phyloP scores from a whole-genome alignment of 2,797 vertebrate species.

The Oreochromis mossambicus region DNA sequence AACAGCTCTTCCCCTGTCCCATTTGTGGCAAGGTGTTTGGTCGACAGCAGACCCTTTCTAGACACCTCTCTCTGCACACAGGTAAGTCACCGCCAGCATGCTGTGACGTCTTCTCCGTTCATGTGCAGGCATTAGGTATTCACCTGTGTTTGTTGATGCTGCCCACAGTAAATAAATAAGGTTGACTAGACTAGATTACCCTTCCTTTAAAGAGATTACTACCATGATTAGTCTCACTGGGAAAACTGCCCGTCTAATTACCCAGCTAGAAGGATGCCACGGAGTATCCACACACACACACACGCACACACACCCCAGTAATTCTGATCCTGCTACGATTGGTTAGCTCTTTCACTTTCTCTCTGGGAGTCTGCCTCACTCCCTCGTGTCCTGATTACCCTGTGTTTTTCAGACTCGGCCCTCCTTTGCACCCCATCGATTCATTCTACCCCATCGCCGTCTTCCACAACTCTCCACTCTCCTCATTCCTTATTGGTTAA shows the following conservation, averaged over 20 bases:
- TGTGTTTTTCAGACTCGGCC: constrained; percentile 38
- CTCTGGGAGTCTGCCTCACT: constrained; percentile 29
- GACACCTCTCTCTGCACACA: constrained; percentile 96
- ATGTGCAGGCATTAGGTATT: background rate
- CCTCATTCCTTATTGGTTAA: constrained; percentile 14
- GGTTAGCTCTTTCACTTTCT: constrained; percentile 35
- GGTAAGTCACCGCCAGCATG: constrained; percentile 71
- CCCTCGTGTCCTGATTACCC: constrained; percentile 58
- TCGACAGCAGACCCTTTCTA: constrained; percentile 94
- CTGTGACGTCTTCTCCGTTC: background rate
- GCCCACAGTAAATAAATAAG: constrained; percentile 67
- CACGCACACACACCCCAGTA: constrained; percentile 3
- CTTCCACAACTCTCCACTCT: background rate
- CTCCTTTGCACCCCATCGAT: constrained; percentile 35
- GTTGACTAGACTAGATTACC: constrained; percentile 76
- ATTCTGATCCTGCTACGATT: constrained; percentile 24
- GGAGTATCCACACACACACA: background rate
- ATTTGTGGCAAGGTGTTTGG: constrained; percentile 98
- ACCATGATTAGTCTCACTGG: constrained; percentile 76
- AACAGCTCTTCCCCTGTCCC: constrained; percentile 95
- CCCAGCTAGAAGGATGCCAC: constrained; percentile 61
- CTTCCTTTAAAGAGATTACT: constrained; percentile 78
- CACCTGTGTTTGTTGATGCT: background rate
- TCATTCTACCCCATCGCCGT: constrained; percentile 4
- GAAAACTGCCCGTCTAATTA: constrained; percentile 76